A percentile compares a stretch with the other conserved stretches of the same genome.
phyloP scores from a whole-genome alignment of 2,888 invertebrate genomes.

The Orthosia gracilis region DNA sequence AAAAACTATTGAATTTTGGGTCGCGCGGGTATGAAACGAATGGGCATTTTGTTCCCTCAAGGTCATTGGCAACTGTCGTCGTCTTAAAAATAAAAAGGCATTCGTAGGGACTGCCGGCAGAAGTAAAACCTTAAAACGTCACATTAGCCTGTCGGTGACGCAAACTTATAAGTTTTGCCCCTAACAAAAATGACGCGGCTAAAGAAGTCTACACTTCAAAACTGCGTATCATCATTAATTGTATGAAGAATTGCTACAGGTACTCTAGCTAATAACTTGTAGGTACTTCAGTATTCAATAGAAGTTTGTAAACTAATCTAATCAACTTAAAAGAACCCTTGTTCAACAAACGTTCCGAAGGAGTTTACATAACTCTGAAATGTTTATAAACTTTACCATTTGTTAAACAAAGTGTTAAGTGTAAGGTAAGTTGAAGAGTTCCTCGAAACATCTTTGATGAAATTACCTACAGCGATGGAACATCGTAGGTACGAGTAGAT shows the following conservation, averaged over 20 bases:
- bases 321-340: constrained; percentile 27
- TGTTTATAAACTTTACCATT: constrained; percentile 53
- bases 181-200: no score
- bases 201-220: neutral
- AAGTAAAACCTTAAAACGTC: no score
- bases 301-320: constrained; percentile 30
- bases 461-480: constrained; percentile 34
- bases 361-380: constrained; percentile 36
- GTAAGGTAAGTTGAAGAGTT: constrained; percentile 45
- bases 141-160: no score
- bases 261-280: constrained; percentile 3
- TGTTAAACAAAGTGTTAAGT: constrained; percentile 53
- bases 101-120: no score
- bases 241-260: neutral
- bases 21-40: no score
- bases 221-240: neutral
- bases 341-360: constrained; percentile 34
- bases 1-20: no score
- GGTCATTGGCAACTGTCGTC: no score
- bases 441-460: constrained; percentile 29
- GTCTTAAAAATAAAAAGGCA: no score
- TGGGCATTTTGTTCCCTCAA: no score
- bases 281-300: constrained; percentile 21
- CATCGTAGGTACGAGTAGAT: neutral
- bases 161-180: no score